Percentiles rank a stretch among this genome's conserved stretches.
Evolutionary conservation across 64 coral and sea anemone genomes (phyloP).

Genomic region (Actinia equina): DNA sequence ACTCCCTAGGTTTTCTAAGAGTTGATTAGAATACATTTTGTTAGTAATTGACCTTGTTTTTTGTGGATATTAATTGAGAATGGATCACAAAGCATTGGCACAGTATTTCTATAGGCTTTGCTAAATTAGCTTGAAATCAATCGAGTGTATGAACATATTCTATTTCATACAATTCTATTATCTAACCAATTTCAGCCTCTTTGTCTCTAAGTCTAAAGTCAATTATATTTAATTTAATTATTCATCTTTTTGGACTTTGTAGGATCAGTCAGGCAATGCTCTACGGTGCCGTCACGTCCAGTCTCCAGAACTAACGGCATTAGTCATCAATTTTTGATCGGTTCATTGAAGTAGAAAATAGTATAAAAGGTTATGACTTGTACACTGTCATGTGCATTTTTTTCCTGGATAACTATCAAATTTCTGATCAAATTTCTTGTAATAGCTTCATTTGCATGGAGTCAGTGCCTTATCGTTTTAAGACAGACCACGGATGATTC

Average conservation of each 20-base stretch:
- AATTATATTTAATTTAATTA: not conserved
- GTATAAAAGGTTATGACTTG: not conserved
- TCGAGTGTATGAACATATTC: not conserved
- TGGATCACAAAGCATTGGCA: not conserved
- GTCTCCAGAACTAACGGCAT: not conserved
- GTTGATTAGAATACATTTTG: not conserved
- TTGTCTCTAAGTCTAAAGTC: not conserved
- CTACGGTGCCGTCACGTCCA: not conserved
- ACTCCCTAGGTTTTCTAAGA: not conserved
- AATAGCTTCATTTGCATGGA: not conserved
- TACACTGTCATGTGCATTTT: not conserved
- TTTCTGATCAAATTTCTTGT: not conserved
- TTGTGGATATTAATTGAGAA: not conserved
- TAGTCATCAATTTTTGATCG: not conserved
- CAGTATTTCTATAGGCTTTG: not conserved
- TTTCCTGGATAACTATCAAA: not conserved
- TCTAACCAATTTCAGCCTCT: not conserved
- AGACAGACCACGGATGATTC: not conserved
- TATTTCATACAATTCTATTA: not conserved
- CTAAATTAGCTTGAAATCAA: not conserved
- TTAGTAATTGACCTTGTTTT: not conserved
- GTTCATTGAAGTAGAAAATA: no score
- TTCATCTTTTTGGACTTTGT: not conserved
- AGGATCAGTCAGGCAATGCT: not conserved
- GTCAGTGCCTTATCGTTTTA: not conserved